phyloP scores from a whole-genome alignment of 2,797 vertebrate species.

The Micropoecilia bifurca region DNA sequence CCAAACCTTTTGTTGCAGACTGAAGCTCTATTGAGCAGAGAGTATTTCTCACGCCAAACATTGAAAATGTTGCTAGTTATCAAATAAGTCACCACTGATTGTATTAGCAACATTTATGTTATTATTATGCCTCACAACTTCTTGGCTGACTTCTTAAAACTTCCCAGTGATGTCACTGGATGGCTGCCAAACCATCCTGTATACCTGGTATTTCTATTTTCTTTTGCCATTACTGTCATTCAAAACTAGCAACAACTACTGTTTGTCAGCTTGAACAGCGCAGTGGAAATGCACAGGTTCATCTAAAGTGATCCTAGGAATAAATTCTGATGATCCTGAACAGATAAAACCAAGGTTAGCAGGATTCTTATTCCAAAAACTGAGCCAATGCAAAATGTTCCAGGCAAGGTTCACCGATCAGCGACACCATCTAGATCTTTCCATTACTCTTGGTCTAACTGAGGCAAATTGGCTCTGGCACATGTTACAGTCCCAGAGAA shows the following conservation, averaged over 20 bases:
- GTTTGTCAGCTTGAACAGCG: neutral
- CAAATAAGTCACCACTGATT: neutral
- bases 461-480: neutral
- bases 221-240: neutral
- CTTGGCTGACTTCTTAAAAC: neutral
- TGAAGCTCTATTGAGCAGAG: neutral
- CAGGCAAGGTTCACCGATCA: neutral
- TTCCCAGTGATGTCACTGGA: neutral
- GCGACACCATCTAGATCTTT: neutral
- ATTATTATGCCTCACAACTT: neutral
- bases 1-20: neutral
- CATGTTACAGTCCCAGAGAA: neutral
- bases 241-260: neutral
- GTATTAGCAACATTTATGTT: constrained; percentile 1
- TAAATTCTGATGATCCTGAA: neutral
- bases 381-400: neutral
- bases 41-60: neutral
- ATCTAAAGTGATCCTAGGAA: neutral
- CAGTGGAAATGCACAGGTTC: neutral
- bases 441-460: neutral
- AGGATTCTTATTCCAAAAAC: neutral
- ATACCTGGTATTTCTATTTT: neutral
- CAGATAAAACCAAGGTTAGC: neutral
- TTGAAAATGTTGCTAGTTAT: neutral
- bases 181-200: neutral